phyloP scores from a whole-genome alignment of 2,113 vertebrate species.

The Melanostigma gelatinosum region DNA sequence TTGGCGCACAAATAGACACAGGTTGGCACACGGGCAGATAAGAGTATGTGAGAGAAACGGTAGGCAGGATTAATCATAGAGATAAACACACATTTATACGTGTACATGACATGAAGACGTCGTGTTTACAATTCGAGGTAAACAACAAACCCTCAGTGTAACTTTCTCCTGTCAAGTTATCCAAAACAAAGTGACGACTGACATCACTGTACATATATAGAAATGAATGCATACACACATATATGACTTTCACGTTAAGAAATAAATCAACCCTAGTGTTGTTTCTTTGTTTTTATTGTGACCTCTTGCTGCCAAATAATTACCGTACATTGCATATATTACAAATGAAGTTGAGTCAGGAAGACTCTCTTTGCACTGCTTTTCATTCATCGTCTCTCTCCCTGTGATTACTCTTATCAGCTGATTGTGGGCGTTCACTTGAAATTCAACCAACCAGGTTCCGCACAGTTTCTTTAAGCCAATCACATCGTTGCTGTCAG shows the following conservation, averaged over 20 bases:
- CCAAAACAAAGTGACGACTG: neutral
- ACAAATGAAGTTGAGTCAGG: too few species aligned
- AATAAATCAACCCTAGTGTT: neutral
- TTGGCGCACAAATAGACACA: constrained; percentile 14
- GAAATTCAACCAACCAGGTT: too few species aligned
- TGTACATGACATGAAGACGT: neutral
- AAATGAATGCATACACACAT: neutral
- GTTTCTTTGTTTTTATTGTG: neutral
- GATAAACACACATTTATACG: neutral
- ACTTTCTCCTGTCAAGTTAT: neutral
- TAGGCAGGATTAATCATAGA: neutral
- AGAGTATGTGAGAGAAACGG: neutral
- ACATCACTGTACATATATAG: neutral
- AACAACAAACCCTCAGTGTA: neutral
- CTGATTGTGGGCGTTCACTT: too few species aligned
- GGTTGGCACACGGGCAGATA: neutral
- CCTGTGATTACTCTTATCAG: too few species aligned
- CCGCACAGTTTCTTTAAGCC: too few species aligned
- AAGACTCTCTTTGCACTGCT: too few species aligned
- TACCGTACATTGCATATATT: neutral
- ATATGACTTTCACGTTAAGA: neutral
- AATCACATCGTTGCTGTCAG: too few species aligned
- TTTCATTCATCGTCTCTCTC: too few species aligned
- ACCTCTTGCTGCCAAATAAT: neutral
- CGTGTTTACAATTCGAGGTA: neutral